phyloP scores from a whole-genome alignment of 2,113 vertebrate genomes.

The Pelecanus crispus region DNA sequence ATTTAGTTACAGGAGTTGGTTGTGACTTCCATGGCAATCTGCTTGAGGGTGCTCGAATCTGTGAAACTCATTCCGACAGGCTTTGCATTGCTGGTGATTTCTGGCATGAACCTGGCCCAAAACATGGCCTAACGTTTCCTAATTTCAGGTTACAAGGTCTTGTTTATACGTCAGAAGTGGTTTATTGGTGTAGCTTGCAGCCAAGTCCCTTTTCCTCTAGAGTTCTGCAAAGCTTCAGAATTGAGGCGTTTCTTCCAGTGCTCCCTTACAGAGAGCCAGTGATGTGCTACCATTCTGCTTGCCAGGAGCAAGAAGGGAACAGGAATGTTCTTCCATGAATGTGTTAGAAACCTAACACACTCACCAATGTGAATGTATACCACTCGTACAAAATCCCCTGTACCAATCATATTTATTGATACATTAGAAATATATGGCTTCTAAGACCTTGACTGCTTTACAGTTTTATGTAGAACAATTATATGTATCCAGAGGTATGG shows the following conservation, averaged over 20 bases:
- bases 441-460: neutral
- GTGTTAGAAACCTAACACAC: neutral
- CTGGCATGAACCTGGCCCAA: neutral
- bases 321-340: neutral
- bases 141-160: neutral
- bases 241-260: neutral
- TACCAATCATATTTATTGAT: neutral
- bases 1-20: neutral
- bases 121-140: neutral
- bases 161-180: neutral
- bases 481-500: neutral
- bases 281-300: neutral
- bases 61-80: neutral
- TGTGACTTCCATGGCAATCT: neutral
- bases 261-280: neutral
- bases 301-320: neutral
- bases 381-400: neutral
- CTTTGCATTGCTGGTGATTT: neutral
- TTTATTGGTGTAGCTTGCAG: neutral
- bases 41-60: neutral
- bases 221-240: neutral
- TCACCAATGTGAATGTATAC: neutral
- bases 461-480: neutral
- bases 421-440: neutral
- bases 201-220: neutral